Base-by-base conservation (phyloP, 2,888 invertebrate genomes). In the Melipona beecheii region DNA sequence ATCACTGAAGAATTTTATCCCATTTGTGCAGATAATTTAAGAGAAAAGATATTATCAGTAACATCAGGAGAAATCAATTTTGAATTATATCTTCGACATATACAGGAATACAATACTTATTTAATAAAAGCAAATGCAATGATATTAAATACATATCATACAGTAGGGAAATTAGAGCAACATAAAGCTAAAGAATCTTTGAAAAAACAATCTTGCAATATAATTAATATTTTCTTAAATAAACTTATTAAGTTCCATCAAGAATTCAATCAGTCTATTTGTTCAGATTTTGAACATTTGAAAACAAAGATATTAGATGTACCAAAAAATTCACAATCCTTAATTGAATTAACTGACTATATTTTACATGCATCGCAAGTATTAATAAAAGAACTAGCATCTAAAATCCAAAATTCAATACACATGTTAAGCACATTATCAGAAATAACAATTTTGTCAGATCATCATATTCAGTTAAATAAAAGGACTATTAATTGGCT, bases 401-500 rank as follows among this genome's bases (percentile, higher is more conserved):
- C 93, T 27, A 94, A 94, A 74, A 95, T 96, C 72, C 89, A 91
- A n/a, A 92, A 85, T 43, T 94, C 94, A 0, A 87, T 95, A 43
- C 87, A 92, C 56, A 94, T 94, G 92, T 86, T 94, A 31, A 88
- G 90, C 56, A 87, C 88, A 2, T 90, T 96, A 64, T 92, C 95
- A 80, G 95, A 95, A 71, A 93, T 95, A 24, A 94, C 95, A 71
- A 87, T 94, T 76, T 93, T 96, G 82, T 92, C 94, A 2, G 91
- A 94, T 2, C 94, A 95, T 9, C 96, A 96, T 83, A 93, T 96
- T 71, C 93, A 94, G 19, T 90, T 95, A 21, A 96, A 96, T 87
- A 94, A 94, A 62, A 92, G 92, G 19, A 95, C 95, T 13, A 94
- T 96, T 21, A 95, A 95, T 50, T 96, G 96, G 95, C 94, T 96